Conservation (phyloP, 2,113 vertebrate species). For the Melozone crissalis region DNA sequence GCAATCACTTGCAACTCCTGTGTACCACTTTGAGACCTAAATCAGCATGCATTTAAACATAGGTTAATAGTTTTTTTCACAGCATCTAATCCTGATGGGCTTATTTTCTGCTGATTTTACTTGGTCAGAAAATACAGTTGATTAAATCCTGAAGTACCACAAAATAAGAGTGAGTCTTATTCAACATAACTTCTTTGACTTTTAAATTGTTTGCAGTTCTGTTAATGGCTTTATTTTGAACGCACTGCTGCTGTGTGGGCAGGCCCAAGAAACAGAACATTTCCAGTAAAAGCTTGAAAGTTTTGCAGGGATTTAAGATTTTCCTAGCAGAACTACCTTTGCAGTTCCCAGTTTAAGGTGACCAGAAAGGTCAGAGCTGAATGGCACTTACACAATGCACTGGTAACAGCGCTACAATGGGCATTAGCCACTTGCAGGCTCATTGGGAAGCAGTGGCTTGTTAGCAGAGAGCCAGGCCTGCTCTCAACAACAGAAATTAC, state of each 20-base stretch:
- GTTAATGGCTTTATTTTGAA: neutral
- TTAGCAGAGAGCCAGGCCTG: neutral
- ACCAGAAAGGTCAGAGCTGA: neutral
- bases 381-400: neutral
- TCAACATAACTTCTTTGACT: neutral
- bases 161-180: neutral
- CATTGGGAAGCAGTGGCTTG: neutral
- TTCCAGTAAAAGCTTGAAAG: neutral
- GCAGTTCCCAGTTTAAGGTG: neutral
- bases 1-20: neutral
- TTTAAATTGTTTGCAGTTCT: neutral
- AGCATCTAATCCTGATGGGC: neutral
- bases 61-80: neutral
- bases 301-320: neutral
- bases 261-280: accelerated
- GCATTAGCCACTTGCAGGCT: neutral
- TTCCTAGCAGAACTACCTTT: neutral
- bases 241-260: accelerated
- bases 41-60: neutral
- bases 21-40: neutral
- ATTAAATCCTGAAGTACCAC: neutral
- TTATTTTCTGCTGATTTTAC: neutral
- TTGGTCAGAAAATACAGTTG: neutral
- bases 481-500: neutral
- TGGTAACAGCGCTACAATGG: neutral